Evolutionary conservation across 2,113 vertebrate species (phyloP), one percentile per base, ranked within the genome.

Genomic region (Nicator chloris): DNA sequence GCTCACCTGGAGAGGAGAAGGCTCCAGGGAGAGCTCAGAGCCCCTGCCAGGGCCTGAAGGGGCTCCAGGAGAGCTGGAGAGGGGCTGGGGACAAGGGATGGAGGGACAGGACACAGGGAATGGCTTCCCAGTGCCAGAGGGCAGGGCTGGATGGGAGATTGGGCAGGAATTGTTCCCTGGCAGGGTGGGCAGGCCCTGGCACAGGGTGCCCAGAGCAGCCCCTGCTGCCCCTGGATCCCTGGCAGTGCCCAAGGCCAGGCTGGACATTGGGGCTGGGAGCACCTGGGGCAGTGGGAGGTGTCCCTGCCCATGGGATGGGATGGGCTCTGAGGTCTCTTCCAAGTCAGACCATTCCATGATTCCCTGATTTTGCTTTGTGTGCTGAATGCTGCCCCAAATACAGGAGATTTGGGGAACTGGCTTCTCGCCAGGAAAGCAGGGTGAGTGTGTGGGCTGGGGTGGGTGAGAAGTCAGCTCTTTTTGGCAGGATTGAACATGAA

Each of bases 181-280:
- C 1, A 63, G 47, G 11, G 37, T 22, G 22, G 13, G 8, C 0
- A 51, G 57, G 37, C 21, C 22, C 28, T 69, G 64, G 30, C 20
- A 31, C 26, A n/a, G 35, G 10, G 15, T 83, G 21, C 47, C 49
- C 49, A 84, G 68, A 12, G 80, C 1, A 83, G 57, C 68, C 63
- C 66, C 13, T 66, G 56, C 39, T 83, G 68, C 4, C 39, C 27
- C 77, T 81, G 51, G 42, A 65, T 65, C 60, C 60, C 59, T 84
- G 49, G 49, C 0, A 75, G 16, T 35, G 51, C 4, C 22, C 35
- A 3, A 40, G 49, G 40, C 18, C 49, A n/a, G n/a, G n/a, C 0
- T 33, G 42, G 23, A n/a, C 27, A 39, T 0, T 28, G 9, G 30
- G 30, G 30, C 28, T 69, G 10, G 57, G 68, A 65, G 42, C 23